A percentile compares a stretch with the other conserved stretches of the same genome.
phyloP scores from a whole-genome alignment of 64 coral and sea anemone species.

The Montipora sp. region DNA sequence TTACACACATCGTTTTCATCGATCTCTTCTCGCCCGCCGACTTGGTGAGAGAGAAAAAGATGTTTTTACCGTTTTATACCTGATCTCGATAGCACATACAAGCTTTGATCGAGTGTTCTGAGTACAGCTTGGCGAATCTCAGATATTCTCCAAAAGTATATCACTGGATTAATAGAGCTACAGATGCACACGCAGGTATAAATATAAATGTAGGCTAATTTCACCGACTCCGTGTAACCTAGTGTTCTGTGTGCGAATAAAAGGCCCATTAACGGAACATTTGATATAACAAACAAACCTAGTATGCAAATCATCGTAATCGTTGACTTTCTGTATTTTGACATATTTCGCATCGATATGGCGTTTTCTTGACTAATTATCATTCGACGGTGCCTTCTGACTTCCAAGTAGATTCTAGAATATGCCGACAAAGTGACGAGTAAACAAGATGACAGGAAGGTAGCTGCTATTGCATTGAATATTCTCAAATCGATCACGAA shows the following conservation, averaged over 20 bases:
- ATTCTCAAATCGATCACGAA: constrained; percentile 1
- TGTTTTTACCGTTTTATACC: too few relatives aligned
- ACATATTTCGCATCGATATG: neutral
- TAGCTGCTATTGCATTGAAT: neutral
- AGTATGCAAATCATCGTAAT: constrained; percentile 76
- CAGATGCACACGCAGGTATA: constrained; percentile 62
- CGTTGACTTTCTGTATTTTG: constrained; percentile 58
- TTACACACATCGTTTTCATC: too few relatives aligned
- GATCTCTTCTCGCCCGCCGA: too few relatives aligned
- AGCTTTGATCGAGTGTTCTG: neutral
- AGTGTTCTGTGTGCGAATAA: constrained; percentile 22
- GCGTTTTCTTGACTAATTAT: neutral
- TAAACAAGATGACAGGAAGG: constrained; percentile 17
- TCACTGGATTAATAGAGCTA: constrained; percentile 54
- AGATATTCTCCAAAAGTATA: constrained; percentile 52
- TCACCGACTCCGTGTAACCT: constrained; percentile 54
- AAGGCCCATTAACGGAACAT: constrained; percentile 47
- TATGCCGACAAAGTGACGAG: constrained; percentile 13
- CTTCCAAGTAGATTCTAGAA: constrained; percentile 13
- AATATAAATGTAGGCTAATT: constrained; percentile 59
- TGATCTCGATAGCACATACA: neutral
- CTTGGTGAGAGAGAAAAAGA: too few relatives aligned
- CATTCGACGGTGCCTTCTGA: neutral
- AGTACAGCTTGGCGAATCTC: constrained; percentile 21
- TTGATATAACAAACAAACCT: constrained; percentile 66